A percentile compares a stretch with the other conserved stretches of the same genome.
phyloP scores from a whole-genome alignment of 2,113 vertebrate species.

The human (Homo sapiens) region DNA sequence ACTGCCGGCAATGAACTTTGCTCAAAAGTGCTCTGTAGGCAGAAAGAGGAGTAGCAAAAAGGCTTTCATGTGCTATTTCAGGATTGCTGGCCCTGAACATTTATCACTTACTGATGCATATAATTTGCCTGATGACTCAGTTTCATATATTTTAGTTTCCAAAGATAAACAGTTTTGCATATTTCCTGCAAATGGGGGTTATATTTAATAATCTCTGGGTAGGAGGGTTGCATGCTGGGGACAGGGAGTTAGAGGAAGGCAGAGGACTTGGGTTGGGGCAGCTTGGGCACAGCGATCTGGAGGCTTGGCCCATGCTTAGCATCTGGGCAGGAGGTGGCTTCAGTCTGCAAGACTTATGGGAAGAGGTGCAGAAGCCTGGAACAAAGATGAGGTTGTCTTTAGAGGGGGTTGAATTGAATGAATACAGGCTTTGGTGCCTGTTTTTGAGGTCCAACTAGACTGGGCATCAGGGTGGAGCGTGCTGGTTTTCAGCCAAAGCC shows the following conservation, averaged over 20 bases:
- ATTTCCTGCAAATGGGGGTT: constrained; percentile 65
- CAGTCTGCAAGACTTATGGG: fast-evolving
- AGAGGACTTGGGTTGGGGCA: background rate
- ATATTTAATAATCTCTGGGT: constrained; percentile 60
- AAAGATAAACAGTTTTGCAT: constrained; percentile 74
- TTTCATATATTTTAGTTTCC: constrained; percentile 72
- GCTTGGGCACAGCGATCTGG: background rate
- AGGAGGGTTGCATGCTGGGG: background rate
- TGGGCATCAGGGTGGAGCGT: fast-evolving
- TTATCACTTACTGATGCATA: constrained; percentile 63
- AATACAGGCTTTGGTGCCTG: fast-evolving
- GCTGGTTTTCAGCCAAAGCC: background rate
- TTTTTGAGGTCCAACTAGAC: background rate
- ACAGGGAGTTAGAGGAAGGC: background rate
- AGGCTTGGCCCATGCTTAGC: background rate
- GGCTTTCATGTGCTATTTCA: constrained; percentile 46
- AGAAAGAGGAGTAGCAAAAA: constrained; percentile 22
- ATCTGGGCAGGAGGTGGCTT: background rate
- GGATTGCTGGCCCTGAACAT: constrained; percentile 46
- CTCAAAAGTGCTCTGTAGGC: constrained; percentile 71
- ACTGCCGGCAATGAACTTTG: constrained; percentile 44
- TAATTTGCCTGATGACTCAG: constrained; percentile 77
- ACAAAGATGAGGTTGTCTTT: fast-evolving
- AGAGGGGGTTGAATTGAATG: background rate
- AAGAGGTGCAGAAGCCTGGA: background rate